Evolutionary conservation across 2,888 invertebrate species (phyloP), one percentile per base, ranked within the genome.

Genomic region (Seladonia tumulorum): DNA sequence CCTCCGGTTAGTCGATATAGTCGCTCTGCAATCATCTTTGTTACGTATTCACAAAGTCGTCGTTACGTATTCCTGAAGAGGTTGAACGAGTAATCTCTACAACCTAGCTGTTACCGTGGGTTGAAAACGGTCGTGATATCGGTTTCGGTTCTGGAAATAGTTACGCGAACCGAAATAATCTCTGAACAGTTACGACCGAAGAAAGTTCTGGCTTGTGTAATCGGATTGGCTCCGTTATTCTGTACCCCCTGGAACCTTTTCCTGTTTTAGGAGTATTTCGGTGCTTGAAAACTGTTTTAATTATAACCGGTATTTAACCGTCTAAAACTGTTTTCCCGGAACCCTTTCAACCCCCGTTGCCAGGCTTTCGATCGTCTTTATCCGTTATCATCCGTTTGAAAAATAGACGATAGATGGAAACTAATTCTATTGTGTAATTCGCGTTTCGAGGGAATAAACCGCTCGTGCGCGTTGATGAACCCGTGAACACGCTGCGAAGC

Each of bases 401-500:
- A 14, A n/a, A n/a, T 14, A 18, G 10, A 39, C n/a, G 14, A 14
- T 14, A 70, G 22, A 42, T 29, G 16, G 18, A 70, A 42, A 42
- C 42, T 39, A 5, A 70, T 70, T 42, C 4, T 14, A 2, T 2
- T 2, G 42, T 42, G 22, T n/a, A 57, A 70, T 42, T 42, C 5
- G 14, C 70, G 42, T 22, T 42, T 42, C 68, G 68, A 35, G 18
- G 35, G 35, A 8, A 66, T 35, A 66, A 70, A 42, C 14, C n/a
- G n/a, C 12, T 42, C 22, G 42, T 5, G 12, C 42, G n/a, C 42
- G n/a, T n/a, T n/a, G 70, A 42, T 10, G 63, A 70, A 10, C 42
- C n/a, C 5, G 22, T n/a, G n/a, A 70, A 42, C 82, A 77, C 88
- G 87, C 85, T 88, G 87, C n/a, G 82, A 88, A 88, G 85, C 81